These are phyloP conservation scores for Halictus quadricinctus DNA, from an alignment of 2,888 invertebrate genomes.

Conservation along the genomic window DNA sequence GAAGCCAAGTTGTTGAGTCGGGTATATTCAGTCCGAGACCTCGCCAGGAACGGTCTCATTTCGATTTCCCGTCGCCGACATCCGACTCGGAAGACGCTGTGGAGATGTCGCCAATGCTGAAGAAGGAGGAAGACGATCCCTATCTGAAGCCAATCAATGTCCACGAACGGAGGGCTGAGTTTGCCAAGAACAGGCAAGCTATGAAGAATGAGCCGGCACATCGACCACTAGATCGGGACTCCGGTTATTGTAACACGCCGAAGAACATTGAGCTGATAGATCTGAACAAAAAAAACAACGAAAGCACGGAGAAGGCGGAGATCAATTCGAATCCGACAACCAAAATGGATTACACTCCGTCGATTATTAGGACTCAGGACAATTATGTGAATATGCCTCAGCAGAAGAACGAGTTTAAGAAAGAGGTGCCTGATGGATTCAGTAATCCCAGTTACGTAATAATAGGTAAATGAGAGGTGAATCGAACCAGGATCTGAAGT, in stretches of 20 bases:
- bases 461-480: slow-evolving; percentile 67
- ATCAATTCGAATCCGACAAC: slow-evolving; percentile 13
- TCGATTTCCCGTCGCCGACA: slow-evolving; percentile 82
- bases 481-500: slow-evolving; percentile 43
- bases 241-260: slow-evolving; percentile 77
- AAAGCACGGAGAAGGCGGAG: slow-evolving; percentile 20
- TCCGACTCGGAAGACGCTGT: slow-evolving; percentile 75
- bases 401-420: slow-evolving; percentile 81
- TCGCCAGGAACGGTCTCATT: slow-evolving; percentile 79
- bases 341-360: slow-evolving; percentile 71
- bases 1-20: slow-evolving; percentile 76
- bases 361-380: slow-evolving; percentile 79
- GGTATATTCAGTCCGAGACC: slow-evolving; percentile 85
- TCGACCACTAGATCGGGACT: slow-evolving; percentile 64
- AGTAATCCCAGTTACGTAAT: slow-evolving; percentile 81
- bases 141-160: slow-evolving; percentile 80
- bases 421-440: slow-evolving; percentile 75
- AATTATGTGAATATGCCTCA: slow-evolving; percentile 85
- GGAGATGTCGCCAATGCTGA: slow-evolving; percentile 77
- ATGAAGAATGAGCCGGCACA: slow-evolving; percentile 58
- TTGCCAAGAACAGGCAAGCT: slow-evolving; percentile 73
- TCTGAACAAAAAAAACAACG: slow-evolving; percentile 55
- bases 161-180: slow-evolving; percentile 77
- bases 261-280: slow-evolving; percentile 70
- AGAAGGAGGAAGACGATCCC: slow-evolving; percentile 74